Evolutionary conservation across 35 echinoderm and acorn worm species (phyloP).

Genomic region (Apostichopus japonicus): DNA sequence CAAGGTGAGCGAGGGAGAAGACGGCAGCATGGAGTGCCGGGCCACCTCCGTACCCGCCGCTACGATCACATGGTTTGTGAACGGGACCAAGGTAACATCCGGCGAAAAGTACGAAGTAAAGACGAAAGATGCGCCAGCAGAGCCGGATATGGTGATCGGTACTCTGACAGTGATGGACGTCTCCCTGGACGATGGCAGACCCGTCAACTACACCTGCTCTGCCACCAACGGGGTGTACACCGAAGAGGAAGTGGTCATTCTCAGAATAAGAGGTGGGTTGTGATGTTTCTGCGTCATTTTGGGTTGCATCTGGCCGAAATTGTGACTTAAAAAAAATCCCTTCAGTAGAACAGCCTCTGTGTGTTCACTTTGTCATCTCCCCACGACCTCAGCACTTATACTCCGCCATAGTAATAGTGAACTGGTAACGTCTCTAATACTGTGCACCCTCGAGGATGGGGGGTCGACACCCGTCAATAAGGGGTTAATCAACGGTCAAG

Average conservation of each 20-base stretch:
- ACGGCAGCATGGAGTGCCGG: slow-evolving; percentile 63
- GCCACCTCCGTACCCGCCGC: neutral
- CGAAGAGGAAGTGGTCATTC: slow-evolving; percentile 1
- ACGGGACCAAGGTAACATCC: neutral
- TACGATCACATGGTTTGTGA: neutral
- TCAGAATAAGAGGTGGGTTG: slow-evolving; percentile 68
- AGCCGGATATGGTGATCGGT: neutral
- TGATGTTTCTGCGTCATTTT: neutral
- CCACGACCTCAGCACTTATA: too few relatives aligned
- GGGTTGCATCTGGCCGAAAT: too few relatives aligned
- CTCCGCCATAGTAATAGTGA: too few relatives aligned
- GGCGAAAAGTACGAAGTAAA: neutral
- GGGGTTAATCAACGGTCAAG: too few relatives aligned
- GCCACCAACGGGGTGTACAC: slow-evolving; percentile 35
- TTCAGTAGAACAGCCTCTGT: too few relatives aligned
- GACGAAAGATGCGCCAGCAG: neutral
- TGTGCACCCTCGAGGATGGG: too few relatives aligned
- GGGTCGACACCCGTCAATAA: too few relatives aligned
- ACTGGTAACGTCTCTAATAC: too few relatives aligned
- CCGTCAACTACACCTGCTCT: slow-evolving; percentile 69
- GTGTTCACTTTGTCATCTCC: too few relatives aligned
- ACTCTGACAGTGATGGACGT: slow-evolving; percentile 52
- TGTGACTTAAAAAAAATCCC: too few relatives aligned
- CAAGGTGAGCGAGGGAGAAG: slow-evolving; percentile 79
- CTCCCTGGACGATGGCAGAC: slow-evolving; percentile 19